These are phyloP conservation scores for Drosophila cardini DNA, from an alignment of 1,140 invertebrate species.

Conservation along the genomic window DNA sequence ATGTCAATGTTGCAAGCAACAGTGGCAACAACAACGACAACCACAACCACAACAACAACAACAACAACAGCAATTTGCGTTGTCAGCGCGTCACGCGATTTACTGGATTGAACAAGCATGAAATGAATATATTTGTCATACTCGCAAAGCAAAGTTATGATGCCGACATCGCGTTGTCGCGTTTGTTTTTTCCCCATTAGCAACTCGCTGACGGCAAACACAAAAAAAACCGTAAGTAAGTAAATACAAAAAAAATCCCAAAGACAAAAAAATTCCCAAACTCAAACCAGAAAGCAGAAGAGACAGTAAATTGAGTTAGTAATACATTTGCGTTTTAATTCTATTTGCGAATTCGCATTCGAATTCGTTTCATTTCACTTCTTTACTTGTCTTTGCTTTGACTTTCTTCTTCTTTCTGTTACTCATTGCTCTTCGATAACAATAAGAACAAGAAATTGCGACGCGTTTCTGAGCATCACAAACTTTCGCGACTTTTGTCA, in stretches of 20 bases:
- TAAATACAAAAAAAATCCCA: constrained; percentile 21
- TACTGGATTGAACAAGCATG: constrained; percentile 73
- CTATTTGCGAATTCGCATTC: constrained; percentile 74
- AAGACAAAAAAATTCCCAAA: constrained; percentile 17
- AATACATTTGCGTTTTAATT: constrained; percentile 64
- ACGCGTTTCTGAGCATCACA: constrained; percentile 47
- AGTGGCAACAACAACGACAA: constrained; percentile 21
- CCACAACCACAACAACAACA: constrained; percentile 42
- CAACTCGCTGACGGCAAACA: constrained; percentile 33
- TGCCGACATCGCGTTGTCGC: constrained; percentile 52
- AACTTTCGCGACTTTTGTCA: constrained; percentile 65
- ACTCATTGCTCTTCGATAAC: constrained; percentile 48
- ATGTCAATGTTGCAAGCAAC: constrained; percentile 29
- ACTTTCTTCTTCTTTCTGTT: no score
- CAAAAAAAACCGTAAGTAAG: constrained; percentile 12
- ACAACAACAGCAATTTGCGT: constrained; percentile 55
- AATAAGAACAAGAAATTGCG: constrained; percentile 55
- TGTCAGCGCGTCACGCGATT: constrained; percentile 77
- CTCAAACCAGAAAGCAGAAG: constrained; percentile 17
- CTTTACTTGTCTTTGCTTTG: background rate
- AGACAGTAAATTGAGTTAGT: constrained; percentile 53
- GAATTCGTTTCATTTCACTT: constrained; percentile 31
- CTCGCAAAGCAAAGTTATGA: constrained; percentile 64
- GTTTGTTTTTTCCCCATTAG: constrained; percentile 59
- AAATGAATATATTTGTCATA: constrained; percentile 81